Evolutionary conservation across 2,888 invertebrate species (phyloP).

Genomic region (Neria commutata): DNA sequence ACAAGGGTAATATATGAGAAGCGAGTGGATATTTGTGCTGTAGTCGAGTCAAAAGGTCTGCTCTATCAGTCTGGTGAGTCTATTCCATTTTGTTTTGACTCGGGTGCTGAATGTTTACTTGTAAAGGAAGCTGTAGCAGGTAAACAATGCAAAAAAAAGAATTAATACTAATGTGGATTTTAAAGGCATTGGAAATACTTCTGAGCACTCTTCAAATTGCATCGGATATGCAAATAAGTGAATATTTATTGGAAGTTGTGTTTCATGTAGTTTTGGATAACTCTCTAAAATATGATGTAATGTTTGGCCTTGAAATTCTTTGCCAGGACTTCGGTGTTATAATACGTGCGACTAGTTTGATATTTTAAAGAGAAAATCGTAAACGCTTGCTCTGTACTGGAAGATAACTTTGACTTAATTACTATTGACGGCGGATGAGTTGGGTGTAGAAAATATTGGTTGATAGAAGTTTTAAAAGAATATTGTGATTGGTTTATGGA

Average conservation of each 20-base stretch:
- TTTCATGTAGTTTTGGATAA: conserved; percentile 4
- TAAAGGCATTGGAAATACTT: not conserved
- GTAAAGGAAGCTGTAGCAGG: not conserved
- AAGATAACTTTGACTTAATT: not conserved
- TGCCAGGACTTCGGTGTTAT: not conserved
- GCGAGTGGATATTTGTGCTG: conserved; percentile 11
- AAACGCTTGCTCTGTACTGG: not conserved
- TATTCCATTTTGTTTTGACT: conserved; percentile 7
- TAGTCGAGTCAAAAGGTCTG: conserved; percentile 7
- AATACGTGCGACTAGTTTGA: not conserved
- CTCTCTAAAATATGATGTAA: not conserved
- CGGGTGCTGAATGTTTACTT: not conserved
- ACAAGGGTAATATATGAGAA: conserved; percentile 4
- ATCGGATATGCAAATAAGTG: not conserved
- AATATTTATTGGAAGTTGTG: not conserved
- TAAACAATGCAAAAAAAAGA: not conserved
- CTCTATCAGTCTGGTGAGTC: conserved; percentile 9
- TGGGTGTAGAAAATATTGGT: not conserved
- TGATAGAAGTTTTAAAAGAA: not conserved
- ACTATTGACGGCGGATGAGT: not conserved
- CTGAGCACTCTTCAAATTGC: not conserved
- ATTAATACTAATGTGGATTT: not conserved
- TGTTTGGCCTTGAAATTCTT: not conserved
- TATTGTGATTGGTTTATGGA: not conserved
- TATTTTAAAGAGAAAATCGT: not conserved